Conservation (phyloP, 2,888 invertebrate genomes). For the Aphidoletes aphidimyza region DNA sequence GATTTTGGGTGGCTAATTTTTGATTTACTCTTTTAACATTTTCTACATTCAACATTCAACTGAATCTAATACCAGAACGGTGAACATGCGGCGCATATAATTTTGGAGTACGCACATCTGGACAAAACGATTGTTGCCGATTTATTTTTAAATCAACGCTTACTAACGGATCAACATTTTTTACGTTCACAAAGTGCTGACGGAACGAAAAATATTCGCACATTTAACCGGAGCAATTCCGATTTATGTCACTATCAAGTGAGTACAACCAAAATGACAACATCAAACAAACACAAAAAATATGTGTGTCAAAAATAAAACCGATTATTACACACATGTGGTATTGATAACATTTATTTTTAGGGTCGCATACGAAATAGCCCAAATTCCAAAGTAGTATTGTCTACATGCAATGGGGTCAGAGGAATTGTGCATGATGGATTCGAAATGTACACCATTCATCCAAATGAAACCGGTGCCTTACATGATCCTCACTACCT, state of each 20-base stretch:
- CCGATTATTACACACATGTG: not conserved
- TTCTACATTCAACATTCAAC: not conserved
- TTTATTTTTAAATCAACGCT: constrained; percentile 77
- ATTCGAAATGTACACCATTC: constrained; percentile 77
- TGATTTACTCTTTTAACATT: not conserved
- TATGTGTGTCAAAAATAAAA: not conserved
- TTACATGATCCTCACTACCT: constrained; percentile 65
- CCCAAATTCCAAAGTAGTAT: constrained; percentile 80
- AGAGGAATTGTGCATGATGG: constrained; percentile 86
- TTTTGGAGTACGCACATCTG: constrained; percentile 74
- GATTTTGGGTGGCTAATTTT: not conserved
- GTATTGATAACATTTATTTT: not conserved
- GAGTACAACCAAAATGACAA: constrained; percentile 57
- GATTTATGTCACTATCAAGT: constrained; percentile 67
- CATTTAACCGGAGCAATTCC: constrained; percentile 66
- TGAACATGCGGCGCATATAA: constrained; percentile 65
- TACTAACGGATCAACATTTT: constrained; percentile 69
- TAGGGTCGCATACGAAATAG: constrained; percentile 76
- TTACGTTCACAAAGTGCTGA: constrained; percentile 64
- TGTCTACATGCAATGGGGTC: constrained; percentile 83
- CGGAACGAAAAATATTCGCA: constrained; percentile 62
- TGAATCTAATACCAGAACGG: constrained; percentile 60
- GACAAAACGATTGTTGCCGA: constrained; percentile 76
- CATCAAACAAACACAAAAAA: not conserved
- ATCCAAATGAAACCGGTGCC: constrained; percentile 63